Base-by-base conservation (phyloP, 2,797 vertebrate species). In the Periparus ater region DNA sequence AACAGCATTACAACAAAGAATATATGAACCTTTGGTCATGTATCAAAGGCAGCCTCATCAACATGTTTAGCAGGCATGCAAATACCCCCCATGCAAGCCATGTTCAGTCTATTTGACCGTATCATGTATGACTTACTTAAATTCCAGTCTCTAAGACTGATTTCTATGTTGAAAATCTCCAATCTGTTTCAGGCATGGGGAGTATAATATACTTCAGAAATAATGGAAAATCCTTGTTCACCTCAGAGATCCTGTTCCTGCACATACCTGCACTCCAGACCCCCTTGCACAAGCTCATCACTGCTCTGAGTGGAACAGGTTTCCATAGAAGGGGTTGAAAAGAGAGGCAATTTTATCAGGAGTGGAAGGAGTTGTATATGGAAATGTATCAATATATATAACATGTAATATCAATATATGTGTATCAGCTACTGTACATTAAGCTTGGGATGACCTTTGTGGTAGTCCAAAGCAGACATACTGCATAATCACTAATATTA, bases 221-320 rank as follows among this genome's bases (percentile, higher is more conserved):
- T 44, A 75, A 60, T 26, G 29, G 73, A 91, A 94, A 90, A 83
- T 45, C 48, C 71, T 40, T 53, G 13, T 38, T 88, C 42, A n/a
- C 44, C 38, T 89, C 1, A 1, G 48, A 91, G 61, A 78, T 77
- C 45, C 48, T 85, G 53, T 21, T 83, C 62, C 63, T 82, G 53
- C 70, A 82, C 21, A 73, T 26, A 32, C 30, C 45, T 5, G 3
- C 11, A 27, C 36, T 70, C 22, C n/a, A 75, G 44, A 54, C 12
- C 38, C 26, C 50, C 44, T 58, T 0, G 1, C 44, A 57, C n/a
- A 75, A 82, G 26, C 5, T 14, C 42, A 45, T 22, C 1, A 1
- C 42, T 85, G 20, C 57, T 53, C 36, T 12, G 17, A n/a, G 47
- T 19, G 23, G 67, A 81, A 55, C 11, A 47, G 36, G 5, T 54